Percentiles rank a stretch among this genome's conserved stretches.
These are phyloP conservation scores for Enteromius anoplus DNA, from an alignment of 2,797 vertebrate species.

Conservation along the genomic window DNA sequence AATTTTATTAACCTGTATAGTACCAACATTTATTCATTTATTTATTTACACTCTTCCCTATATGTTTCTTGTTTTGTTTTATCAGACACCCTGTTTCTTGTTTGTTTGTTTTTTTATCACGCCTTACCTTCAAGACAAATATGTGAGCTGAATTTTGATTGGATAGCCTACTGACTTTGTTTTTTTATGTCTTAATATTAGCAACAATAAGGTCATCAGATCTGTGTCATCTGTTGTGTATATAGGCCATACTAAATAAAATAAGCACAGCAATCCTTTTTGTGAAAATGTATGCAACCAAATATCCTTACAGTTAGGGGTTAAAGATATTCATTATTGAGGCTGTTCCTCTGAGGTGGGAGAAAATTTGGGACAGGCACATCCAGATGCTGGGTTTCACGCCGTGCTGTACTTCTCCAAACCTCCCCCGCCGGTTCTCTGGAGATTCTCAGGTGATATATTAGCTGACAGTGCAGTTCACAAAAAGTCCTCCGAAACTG, in stretches of 20 bases:
- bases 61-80: background rate
- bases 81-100: background rate
- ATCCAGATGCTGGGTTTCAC: constrained; percentile 35
- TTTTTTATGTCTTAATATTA: background rate
- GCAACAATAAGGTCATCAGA: background rate
- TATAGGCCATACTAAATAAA: background rate
- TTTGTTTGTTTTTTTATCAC: background rate
- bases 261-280: background rate
- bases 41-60: background rate
- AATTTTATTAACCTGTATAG: background rate
- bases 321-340: constrained; percentile 60
- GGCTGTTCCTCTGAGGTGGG: constrained; percentile 46
- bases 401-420: constrained; percentile 21
- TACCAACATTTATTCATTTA: constrained; percentile 1
- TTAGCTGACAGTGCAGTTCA: constrained; percentile 58
- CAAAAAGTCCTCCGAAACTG: constrained; percentile 52
- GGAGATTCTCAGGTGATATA: constrained; percentile 59
- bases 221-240: background rate
- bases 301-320: constrained; percentile 34
- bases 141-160: background rate
- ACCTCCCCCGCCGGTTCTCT: constrained; percentile 35
- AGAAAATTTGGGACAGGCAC: constrained; percentile 48
- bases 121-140: background rate
- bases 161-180: background rate
- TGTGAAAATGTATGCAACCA: constrained; percentile 30